phyloP scores from a whole-genome alignment of 2,888 invertebrate species.

The Vesta saturnalis region DNA sequence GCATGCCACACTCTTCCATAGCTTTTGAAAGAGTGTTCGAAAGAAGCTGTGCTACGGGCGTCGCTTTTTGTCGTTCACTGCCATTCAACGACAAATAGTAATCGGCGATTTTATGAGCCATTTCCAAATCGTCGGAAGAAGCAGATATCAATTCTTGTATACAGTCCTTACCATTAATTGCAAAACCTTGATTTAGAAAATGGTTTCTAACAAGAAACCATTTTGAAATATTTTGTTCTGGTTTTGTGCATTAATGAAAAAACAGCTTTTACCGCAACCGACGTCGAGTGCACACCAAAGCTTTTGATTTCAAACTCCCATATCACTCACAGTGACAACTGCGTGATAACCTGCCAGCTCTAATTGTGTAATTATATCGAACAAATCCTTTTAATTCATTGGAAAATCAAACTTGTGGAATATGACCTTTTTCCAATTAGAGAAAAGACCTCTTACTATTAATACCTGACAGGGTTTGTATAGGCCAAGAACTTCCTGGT shows the following conservation, averaged over 20 bases:
- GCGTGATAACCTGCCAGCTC: conserved; percentile 47
- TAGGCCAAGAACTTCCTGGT: conserved; percentile 40
- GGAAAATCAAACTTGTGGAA: too few relatives aligned
- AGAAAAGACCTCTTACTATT: conserved; percentile 40
- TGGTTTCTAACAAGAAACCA: not conserved
- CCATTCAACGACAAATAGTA: not conserved
- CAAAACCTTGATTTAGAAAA: not conserved
- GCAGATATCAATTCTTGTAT: not conserved
- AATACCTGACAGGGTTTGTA: conserved; percentile 42
- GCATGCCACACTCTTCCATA: too few relatives aligned
- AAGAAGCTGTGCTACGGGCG: not conserved
- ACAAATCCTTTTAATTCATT: too few relatives aligned
- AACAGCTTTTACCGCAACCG: not conserved
- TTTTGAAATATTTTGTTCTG: too few relatives aligned
- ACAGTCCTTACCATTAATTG: not conserved
- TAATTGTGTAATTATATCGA: too few relatives aligned
- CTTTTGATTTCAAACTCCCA: conserved; percentile 37
- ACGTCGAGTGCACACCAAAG: not conserved
- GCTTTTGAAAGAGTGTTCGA: not conserved
- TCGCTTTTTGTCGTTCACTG: not conserved
- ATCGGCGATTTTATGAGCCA: too few relatives aligned
- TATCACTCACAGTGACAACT: conserved; percentile 44
- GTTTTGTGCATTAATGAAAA: not conserved
- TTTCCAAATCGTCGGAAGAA: not conserved
- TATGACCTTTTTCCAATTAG: too few relatives aligned